A percentile compares a stretch with the other conserved stretches of the same genome.
Evolutionary conservation across 2,888 invertebrate genomes (phyloP).

Genomic region (Drosophila leonis): DNA sequence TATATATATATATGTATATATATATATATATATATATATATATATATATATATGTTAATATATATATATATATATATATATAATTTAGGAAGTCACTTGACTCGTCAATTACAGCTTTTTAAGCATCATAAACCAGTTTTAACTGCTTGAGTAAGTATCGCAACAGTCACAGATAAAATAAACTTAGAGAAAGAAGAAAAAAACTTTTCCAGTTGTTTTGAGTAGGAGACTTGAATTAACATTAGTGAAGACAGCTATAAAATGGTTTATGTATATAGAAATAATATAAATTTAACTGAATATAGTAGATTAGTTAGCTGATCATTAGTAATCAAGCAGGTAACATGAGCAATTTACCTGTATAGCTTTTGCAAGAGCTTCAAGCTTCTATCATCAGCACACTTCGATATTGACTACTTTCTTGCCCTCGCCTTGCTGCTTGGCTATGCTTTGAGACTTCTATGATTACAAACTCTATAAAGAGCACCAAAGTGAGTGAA

Average conservation of each 20-base stretch:
- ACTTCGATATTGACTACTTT: not conserved
- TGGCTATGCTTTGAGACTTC: not conserved
- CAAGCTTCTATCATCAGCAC: too few species aligned
- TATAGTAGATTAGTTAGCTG: too few species aligned
- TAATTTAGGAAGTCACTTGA: constrained; percentile 27
- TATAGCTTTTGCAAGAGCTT: not conserved
- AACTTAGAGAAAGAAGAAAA: not conserved
- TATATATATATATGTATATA: too few species aligned
- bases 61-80: too few species aligned
- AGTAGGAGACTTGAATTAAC: not conserved
- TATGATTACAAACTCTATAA: not conserved
- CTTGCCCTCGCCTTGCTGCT: not conserved
- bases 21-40: not conserved
- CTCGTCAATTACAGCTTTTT: constrained; percentile 41
- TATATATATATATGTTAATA: constrained; percentile 29
- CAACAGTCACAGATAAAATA: not conserved
- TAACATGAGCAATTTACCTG: not conserved
- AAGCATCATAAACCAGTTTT: constrained; percentile 13
- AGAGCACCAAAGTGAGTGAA: not conserved
- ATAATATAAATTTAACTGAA: too few species aligned
- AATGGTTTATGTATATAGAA: not conserved
- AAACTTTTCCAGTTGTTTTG: not conserved
- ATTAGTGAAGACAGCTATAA: not conserved
- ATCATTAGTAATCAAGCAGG: too few species aligned
- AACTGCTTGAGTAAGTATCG: constrained; percentile 1